Evolutionary conservation across 1,140 invertebrate genomes (phyloP), one percentile per base, ranked within the genome.

Genomic region (Macrobrachium nipponense): DNA sequence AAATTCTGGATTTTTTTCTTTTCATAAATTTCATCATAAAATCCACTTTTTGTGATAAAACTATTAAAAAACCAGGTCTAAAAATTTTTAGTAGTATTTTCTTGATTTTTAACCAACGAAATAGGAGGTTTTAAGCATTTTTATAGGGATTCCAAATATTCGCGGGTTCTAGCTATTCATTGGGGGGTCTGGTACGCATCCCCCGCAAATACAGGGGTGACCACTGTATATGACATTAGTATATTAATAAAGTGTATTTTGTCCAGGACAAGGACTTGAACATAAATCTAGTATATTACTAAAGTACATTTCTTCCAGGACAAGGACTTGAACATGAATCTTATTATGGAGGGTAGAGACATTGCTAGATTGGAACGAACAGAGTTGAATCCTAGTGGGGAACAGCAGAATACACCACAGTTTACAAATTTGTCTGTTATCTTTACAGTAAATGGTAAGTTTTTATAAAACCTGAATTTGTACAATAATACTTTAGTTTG

Each of bases 371-470:
- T 86, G 23, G 84, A 86, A 36, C 66, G 20, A n/a, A 59, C 60
- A 10, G n/a, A 80, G 23, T 76, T 86, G 5, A 77, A 66, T 18
- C 66, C 61, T 18, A n/a, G 51, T n/a, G 64, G 66, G 2, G 62
- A 79, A 60, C 84, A 79, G 43, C 64, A 86, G 23, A 58, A 75
- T 27, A 86, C 84, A 0, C 84, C 77, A 4, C 84, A 86, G 84
- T 86, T 86, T 66, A 86, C 77, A 27, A 75, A 86, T 15, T 27
- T 86, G 17, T 58, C 58, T 20, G 66, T 86, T 15, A 75, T 17
- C 70, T 86, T 86, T 43, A 62, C 77, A 17, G 18, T 86, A 58
- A 61, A 80, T 23, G 77, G 84, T 86, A 61, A 51, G 78, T 72
- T 23, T 20, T 23, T 15, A 12, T 60, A 27, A 60, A 36, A 15